phyloP scores from a whole-genome alignment of 2,113 vertebrate genomes.

The Mesitornis unicolor region DNA sequence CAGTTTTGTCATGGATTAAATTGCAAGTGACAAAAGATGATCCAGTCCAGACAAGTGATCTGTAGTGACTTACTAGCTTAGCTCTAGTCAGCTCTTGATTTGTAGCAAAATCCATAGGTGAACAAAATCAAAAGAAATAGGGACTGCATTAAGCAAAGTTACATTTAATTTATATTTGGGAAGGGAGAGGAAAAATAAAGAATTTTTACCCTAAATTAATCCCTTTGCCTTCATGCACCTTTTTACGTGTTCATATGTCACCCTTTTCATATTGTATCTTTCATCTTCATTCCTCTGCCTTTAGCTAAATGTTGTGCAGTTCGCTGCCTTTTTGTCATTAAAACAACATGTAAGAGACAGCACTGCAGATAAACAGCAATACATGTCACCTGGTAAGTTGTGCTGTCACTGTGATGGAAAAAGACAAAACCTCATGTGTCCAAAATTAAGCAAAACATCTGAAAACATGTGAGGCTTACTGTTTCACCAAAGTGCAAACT shows the following conservation, averaged over 20 bases:
- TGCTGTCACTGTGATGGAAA: background rate
- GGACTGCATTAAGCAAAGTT: background rate
- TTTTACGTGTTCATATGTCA: background rate
- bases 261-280: background rate
- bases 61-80: background rate
- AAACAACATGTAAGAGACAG: background rate
- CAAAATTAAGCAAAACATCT: background rate
- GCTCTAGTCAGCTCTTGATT: background rate
- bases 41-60: background rate
- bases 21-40: background rate
- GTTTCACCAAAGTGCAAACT: background rate
- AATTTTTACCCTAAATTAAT: rapidly evolving
- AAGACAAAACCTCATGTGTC: background rate
- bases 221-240: background rate
- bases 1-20: background rate
- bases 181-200: background rate
- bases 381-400: background rate
- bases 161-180: background rate
- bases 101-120: background rate
- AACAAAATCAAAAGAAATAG: background rate
- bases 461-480: background rate
- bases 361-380: background rate
- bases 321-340: background rate
- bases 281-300: background rate
- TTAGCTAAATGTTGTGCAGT: background rate